Percentiles rank a stretch among this genome's conserved stretches.
phyloP scores from a whole-genome alignment of 2,888 invertebrate species.

The Apotomis betuletana region DNA sequence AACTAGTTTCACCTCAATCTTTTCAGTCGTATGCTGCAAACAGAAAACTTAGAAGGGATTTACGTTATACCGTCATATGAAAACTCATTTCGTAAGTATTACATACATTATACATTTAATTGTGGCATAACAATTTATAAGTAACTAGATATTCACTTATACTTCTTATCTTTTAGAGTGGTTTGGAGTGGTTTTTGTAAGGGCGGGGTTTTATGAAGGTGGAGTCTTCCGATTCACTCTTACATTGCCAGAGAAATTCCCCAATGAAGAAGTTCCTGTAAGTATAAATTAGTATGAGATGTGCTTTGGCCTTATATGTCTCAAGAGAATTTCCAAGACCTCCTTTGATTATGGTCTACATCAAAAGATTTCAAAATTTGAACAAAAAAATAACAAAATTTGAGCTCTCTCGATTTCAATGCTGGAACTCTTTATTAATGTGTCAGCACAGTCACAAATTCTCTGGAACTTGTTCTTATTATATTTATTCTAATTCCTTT shows the following conservation, averaged over 20 bases:
- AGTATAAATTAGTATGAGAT: slow-evolving; percentile 60
- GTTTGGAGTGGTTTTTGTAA: slow-evolving; percentile 95
- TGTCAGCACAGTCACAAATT: too few species aligned
- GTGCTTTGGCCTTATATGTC: too few species aligned
- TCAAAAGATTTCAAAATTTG: too few species aligned
- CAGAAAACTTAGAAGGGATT: slow-evolving; percentile 93
- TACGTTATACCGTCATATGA: slow-evolving; percentile 96
- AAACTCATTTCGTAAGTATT: slow-evolving; percentile 89
- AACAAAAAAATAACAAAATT: too few species aligned
- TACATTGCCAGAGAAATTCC: slow-evolving; percentile 93
- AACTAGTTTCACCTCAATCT: slow-evolving; percentile 31
- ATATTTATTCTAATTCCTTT: too few species aligned
- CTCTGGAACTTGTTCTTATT: too few species aligned
- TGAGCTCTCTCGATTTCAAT: too few species aligned
- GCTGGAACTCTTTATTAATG: too few species aligned
- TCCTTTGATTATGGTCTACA: too few species aligned
- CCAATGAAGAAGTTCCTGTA: slow-evolving; percentile 92
- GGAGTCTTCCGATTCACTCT: slow-evolving; percentile 96
- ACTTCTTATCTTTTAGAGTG: slow-evolving; percentile 86
- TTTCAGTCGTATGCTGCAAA: slow-evolving; percentile 92
- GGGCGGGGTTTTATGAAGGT: slow-evolving; percentile 94
- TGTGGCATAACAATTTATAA: neutral
- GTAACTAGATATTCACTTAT: neutral
- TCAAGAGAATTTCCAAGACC: too few species aligned
- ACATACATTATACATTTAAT: neutral